Conservation (phyloP, 2,797 vertebrate genomes). For the Tadarida brasiliensis region DNA sequence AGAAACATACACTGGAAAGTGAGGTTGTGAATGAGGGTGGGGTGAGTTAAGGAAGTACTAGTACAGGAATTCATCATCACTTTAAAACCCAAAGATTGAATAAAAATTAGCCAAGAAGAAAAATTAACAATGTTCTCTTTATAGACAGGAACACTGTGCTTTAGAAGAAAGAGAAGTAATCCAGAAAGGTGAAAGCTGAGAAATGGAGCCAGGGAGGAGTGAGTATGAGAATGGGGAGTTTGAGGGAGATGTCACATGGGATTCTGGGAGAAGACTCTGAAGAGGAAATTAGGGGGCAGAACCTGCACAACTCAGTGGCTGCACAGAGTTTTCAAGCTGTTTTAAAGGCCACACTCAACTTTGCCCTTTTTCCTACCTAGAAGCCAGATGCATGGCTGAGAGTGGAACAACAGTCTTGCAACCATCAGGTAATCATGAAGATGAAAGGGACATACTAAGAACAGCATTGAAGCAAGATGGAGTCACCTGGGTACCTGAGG, state of each 20-base stretch:
- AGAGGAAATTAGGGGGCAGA: neutral
- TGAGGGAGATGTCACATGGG: fast-evolving
- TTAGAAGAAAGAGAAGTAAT: neutral
- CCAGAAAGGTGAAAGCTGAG: neutral
- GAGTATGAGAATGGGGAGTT: neutral
- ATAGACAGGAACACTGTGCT: neutral
- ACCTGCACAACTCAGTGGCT: neutral
- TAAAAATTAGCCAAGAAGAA: neutral
- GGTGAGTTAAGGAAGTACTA: neutral
- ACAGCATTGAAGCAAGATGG: neutral
- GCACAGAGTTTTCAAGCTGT: neutral
- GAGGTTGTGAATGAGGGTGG: neutral
- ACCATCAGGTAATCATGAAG: neutral
- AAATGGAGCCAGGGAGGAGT: neutral
- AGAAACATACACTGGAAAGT: neutral
- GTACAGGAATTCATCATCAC: no score
- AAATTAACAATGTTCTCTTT: neutral
- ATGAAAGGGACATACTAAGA: neutral
- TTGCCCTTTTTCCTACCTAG: neutral
- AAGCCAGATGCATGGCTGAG: neutral
- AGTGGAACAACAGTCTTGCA: neutral
- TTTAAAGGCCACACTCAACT: neutral
- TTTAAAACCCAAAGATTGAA: neutral
- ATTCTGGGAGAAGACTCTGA: neutral
- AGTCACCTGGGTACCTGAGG: no score